Conservation (phyloP, 1,140 invertebrate species). For the Geopemphigus sp. region DNA sequence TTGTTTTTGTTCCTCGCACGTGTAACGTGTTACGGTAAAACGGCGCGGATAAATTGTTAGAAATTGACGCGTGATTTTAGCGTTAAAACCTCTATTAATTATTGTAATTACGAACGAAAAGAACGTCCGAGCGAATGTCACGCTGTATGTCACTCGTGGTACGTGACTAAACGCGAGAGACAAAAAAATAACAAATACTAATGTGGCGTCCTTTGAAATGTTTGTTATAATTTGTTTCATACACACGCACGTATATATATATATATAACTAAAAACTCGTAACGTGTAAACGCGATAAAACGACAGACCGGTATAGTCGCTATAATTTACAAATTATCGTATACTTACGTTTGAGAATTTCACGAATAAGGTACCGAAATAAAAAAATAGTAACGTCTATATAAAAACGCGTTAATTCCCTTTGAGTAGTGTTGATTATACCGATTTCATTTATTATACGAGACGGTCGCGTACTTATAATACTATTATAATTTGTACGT, state of each 20-base stretch:
- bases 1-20: no score
- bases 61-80: no score
- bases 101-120: slow-evolving; percentile 3
- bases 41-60: no score
- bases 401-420: background rate
- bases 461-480: slow-evolving; percentile 16
- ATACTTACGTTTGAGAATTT: background rate
- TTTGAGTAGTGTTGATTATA: slow-evolving; percentile 1
- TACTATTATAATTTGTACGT: slow-evolving; percentile 19
- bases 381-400: background rate
- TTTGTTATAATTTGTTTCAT: background rate
- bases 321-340: background rate
- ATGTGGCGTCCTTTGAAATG: background rate
- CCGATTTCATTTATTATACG: slow-evolving; percentile 27
- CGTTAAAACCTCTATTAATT: background rate
- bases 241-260: no score
- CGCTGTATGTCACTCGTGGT: background rate
- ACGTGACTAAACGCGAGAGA: background rate
- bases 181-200: slow-evolving; percentile 1
- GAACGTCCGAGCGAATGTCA: background rate
- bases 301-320: no score
- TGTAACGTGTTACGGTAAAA: no score
- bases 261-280: background rate
- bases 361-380: background rate
- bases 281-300: background rate